Evolutionary conservation across 2,888 invertebrate species (phyloP).

Genomic region (Automeris io): DNA sequence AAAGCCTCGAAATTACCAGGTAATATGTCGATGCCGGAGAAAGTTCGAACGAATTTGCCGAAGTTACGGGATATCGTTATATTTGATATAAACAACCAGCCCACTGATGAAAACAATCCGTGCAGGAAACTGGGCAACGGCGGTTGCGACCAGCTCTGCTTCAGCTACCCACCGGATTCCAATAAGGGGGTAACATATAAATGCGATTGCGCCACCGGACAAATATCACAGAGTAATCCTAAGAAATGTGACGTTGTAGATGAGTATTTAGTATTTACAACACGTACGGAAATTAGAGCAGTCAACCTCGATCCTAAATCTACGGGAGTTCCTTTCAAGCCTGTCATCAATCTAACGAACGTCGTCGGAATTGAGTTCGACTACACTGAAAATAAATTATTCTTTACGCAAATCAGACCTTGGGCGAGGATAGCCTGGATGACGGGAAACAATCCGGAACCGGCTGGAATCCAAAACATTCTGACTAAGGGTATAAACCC

Average conservation of each 20-base stretch:
- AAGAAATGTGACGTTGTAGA: slow-evolving; percentile 89
- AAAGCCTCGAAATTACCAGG: slow-evolving; percentile 87
- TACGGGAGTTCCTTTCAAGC: slow-evolving; percentile 89
- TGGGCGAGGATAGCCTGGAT: slow-evolving; percentile 93
- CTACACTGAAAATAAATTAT: slow-evolving; percentile 88
- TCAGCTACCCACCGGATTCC: slow-evolving; percentile 88
- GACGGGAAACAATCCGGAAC: slow-evolving; percentile 82
- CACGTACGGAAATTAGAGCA: slow-evolving; percentile 94
- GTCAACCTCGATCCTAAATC: slow-evolving; percentile 91
- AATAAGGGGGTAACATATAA: slow-evolving; percentile 75
- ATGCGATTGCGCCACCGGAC: slow-evolving; percentile 96
- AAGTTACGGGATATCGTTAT: slow-evolving; percentile 94
- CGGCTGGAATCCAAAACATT: slow-evolving; percentile 79
- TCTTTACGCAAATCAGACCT: slow-evolving; percentile 95
- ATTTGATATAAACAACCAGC: slow-evolving; percentile 93
- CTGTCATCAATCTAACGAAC: slow-evolving; percentile 90
- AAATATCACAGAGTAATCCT: slow-evolving; percentile 78
- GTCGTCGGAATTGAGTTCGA: slow-evolving; percentile 98
- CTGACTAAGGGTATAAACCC: slow-evolving; percentile 91
- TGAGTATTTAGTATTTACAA: slow-evolving; percentile 95
- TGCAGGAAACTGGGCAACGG: slow-evolving; percentile 86
- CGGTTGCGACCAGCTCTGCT: slow-evolving; percentile 96
- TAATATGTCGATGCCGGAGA: slow-evolving; percentile 82
- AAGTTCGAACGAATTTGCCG: slow-evolving; percentile 88
- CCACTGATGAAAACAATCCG: slow-evolving; percentile 87